A percentile compares a stretch with the other conserved stretches of the same genome.
These are phyloP conservation scores for Lordiphosa collinella DNA, from an alignment of 1,140 invertebrate species.

Conservation along the genomic window DNA sequence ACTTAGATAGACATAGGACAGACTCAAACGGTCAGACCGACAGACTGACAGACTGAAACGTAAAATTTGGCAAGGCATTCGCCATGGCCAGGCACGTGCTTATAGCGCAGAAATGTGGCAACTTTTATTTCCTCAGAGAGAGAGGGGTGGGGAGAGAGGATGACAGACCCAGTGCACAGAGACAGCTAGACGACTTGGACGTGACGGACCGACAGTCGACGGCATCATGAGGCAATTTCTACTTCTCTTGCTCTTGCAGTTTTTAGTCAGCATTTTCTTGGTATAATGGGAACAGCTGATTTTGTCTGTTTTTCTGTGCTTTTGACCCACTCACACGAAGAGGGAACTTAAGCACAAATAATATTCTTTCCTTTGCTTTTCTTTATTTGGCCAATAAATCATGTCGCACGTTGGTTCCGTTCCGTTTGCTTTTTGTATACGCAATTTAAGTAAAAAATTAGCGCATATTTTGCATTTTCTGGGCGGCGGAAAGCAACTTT, in stretches of 20 bases:
- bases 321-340: conserved; percentile 55
- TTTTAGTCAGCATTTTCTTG: conserved; percentile 61
- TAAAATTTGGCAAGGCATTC: conserved; percentile 66
- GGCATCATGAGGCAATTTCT: conserved; percentile 75
- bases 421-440: conserved; percentile 45
- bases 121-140: conserved; percentile 39
- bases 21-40: background rate
- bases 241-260: conserved; percentile 46
- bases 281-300: conserved; percentile 53
- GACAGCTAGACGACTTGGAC: conserved; percentile 64
- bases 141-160: background rate
- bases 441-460: conserved; percentile 67
- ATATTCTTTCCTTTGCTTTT: conserved; percentile 37
- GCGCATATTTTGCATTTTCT: conserved; percentile 40
- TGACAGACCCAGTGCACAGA: conserved; percentile 52
- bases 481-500: background rate
- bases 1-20: conserved; percentile 6
- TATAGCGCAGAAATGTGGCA: conserved; percentile 68
- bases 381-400: conserved; percentile 60
- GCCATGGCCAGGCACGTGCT: conserved; percentile 58
- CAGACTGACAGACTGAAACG: conserved; percentile 18
- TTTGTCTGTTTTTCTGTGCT: conserved; percentile 43
- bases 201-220: conserved; percentile 58
- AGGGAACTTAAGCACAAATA: conserved; percentile 8
- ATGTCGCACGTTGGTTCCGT: conserved; percentile 58